Percentiles rank a stretch among this genome's conserved stretches.
Conservation (phyloP, 2,888 invertebrate species). For the Drosophila cracens region DNA sequence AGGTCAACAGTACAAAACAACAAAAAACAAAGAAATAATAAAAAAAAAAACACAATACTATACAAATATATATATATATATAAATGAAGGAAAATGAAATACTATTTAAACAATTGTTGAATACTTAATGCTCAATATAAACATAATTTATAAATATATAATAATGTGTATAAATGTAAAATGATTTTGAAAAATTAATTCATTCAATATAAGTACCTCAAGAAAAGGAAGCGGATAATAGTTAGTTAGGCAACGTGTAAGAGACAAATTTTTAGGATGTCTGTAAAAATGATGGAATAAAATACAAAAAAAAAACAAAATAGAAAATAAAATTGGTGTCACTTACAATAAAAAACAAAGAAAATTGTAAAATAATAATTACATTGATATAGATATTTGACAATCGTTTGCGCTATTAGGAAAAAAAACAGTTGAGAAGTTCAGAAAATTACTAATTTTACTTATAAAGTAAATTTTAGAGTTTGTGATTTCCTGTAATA, state of each 20-base stretch:
- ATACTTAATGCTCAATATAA: constrained; percentile 6
- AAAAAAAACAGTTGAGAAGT: constrained; percentile 5
- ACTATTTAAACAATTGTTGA: constrained; percentile 8
- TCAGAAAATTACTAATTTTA: constrained; percentile 26
- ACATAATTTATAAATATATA: not conserved
- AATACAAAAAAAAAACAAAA: not conserved
- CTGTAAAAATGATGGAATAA: not conserved
- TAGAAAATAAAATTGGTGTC: constrained; percentile 3
- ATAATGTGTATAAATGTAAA: not conserved
- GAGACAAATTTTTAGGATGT: constrained; percentile 35
- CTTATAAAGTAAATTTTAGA: constrained; percentile 60
- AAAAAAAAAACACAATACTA: not conserved
- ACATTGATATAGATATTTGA: constrained; percentile 58
- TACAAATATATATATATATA: not conserved
- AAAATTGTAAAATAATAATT: constrained; percentile 13
- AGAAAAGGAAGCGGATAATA: constrained; percentile 5
- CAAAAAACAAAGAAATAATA: not conserved
- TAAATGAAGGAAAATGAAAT: not conserved
- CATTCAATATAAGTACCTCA: not conserved
- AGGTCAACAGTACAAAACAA: constrained; percentile 30
- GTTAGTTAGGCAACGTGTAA: constrained; percentile 40
- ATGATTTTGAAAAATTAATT: not conserved
- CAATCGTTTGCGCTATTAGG: constrained; percentile 64
- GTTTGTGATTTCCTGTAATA: constrained; percentile 63
- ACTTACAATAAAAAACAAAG: constrained; percentile 11